Percentiles rank a stretch among this genome's conserved stretches.
These are phyloP conservation scores for Xerus inauris DNA, from an alignment of 2,113 vertebrate species.

Conservation along the genomic window DNA sequence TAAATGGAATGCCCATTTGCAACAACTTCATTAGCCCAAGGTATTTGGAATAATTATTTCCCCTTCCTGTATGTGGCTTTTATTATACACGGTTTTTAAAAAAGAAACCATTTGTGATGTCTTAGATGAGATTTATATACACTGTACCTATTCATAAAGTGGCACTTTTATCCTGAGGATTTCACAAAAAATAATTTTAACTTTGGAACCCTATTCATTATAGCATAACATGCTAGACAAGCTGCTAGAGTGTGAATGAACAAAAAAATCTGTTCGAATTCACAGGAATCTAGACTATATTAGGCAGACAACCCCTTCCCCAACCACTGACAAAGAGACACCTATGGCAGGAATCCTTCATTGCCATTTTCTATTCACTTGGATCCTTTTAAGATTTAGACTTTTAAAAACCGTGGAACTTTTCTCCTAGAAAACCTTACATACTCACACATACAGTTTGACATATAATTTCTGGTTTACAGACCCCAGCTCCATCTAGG, in stretches of 20 bases:
- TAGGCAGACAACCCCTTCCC: background rate
- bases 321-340: background rate
- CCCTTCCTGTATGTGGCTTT: background rate
- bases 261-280: slow-evolving; percentile 35
- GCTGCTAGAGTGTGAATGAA: slow-evolving; percentile 38
- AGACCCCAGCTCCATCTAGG: background rate
- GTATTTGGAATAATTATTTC: background rate
- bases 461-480: background rate
- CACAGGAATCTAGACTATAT: background rate
- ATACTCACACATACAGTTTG: rapidly evolving
- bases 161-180: slow-evolving; percentile 10
- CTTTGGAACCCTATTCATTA: slow-evolving; percentile 55
- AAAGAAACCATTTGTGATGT: background rate
- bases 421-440: background rate
- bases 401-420: slow-evolving; percentile 14
- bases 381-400: background rate
- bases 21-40: background rate
- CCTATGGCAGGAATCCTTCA: background rate
- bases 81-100: background rate
- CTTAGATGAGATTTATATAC: slow-evolving; percentile 42
- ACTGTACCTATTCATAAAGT: slow-evolving; percentile 43
- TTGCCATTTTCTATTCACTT: background rate
- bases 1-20: background rate
- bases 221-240: slow-evolving; percentile 49
- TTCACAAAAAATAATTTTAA: slow-evolving; percentile 58